Evolutionary conservation across 2,797 vertebrate species (phyloP).

Genomic region (Miichthys miiuy): DNA sequence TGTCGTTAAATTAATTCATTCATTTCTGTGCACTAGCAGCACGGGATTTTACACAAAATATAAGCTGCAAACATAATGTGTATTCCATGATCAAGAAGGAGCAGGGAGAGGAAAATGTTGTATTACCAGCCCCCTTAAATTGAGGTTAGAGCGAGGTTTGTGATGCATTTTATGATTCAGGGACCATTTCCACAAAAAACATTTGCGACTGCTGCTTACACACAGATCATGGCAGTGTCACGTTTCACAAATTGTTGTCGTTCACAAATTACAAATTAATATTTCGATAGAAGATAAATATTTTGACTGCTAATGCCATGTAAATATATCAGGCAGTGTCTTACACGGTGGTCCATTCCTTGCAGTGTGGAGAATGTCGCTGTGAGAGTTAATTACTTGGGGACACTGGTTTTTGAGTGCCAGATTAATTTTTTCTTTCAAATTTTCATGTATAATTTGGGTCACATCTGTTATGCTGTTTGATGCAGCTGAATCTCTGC

Average conservation of each 20-base stretch:
- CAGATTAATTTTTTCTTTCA: not conserved
- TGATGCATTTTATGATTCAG: not conserved
- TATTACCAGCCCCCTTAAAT: not conserved
- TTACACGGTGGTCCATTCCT: not conserved
- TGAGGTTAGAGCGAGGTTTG: not conserved
- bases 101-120: not conserved
- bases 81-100: not conserved
- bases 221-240: not conserved
- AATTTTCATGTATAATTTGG: not conserved
- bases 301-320: not conserved
- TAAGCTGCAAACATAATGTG: not conserved
- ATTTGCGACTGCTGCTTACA: not conserved
- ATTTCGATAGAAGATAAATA: not conserved
- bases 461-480: not conserved
- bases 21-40: not conserved
- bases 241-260: not conserved
- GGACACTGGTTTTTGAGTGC: not conserved
- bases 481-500: not conserved
- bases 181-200: not conserved
- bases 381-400: not conserved
- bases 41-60: not conserved
- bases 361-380: not conserved
- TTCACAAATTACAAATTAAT: not conserved
- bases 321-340: not conserved
- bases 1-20: not conserved